Evolutionary conservation across 2,113 vertebrate genomes (phyloP).

Genomic region (Tylochromis polylepis): DNA sequence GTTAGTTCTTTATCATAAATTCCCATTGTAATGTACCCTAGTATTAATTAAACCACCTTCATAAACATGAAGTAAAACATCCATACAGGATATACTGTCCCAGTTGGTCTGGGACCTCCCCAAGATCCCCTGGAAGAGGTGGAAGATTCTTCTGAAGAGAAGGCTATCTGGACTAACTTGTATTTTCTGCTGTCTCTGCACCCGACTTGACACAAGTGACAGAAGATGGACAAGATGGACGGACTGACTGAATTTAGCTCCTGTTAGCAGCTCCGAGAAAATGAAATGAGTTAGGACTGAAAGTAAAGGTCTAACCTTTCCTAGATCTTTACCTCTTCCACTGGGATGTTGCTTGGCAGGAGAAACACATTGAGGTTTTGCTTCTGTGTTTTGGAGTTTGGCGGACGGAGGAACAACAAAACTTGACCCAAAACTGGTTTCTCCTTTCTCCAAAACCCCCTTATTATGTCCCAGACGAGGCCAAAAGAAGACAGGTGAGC

Average conservation of each 20-base stretch:
- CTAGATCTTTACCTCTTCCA: background rate
- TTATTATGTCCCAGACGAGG: background rate
- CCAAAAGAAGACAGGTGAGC: background rate
- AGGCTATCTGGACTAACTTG: background rate
- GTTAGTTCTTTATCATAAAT: background rate
- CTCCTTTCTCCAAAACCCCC: background rate
- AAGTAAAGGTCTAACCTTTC: background rate
- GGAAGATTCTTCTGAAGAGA: background rate
- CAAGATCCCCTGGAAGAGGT: background rate
- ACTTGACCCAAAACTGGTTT: background rate
- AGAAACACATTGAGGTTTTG: background rate
- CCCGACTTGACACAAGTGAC: background rate
- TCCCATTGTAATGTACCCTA: background rate
- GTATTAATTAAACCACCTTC: background rate
- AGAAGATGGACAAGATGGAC: background rate
- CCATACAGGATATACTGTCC: background rate
- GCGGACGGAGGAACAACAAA: background rate
- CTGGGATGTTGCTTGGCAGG: background rate
- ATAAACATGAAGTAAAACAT: background rate
- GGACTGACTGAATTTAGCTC: too few species aligned
- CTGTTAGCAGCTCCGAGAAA: background rate
- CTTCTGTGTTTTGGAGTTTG: background rate
- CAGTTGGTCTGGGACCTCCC: background rate
- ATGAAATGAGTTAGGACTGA: background rate
- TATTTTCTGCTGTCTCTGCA: background rate